phyloP scores from a whole-genome alignment of 1,140 invertebrate genomes.

The Oryctes rhinoceros region DNA sequence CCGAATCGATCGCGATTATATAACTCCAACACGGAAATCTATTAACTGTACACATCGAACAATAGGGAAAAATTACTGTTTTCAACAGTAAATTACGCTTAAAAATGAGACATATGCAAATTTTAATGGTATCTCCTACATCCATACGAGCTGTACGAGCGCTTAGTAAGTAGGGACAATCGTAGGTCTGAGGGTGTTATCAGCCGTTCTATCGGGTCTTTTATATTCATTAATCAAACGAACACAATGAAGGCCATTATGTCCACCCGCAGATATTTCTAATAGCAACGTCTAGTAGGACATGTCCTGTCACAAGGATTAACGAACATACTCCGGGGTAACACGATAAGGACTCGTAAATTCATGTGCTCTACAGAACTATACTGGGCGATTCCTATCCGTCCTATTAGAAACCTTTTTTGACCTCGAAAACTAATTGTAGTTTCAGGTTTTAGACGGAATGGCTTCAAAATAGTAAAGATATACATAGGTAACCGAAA shows the following conservation, averaged over 20 bases:
- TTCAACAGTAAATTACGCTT: slow-evolving; percentile 43
- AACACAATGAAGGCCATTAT: slow-evolving; percentile 34
- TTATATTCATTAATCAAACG: slow-evolving; percentile 42
- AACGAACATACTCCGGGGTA: slow-evolving; percentile 35
- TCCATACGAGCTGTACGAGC: slow-evolving; percentile 35
- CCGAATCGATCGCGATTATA: not conserved
- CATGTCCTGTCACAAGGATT: slow-evolving; percentile 28
- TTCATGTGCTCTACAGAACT: not conserved
- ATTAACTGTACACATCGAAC: not conserved
- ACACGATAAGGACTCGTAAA: slow-evolving; percentile 26
- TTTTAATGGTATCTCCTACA: slow-evolving; percentile 39
- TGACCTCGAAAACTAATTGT: too few species aligned
- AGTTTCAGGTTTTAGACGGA: too few species aligned
- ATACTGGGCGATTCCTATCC: too few species aligned
- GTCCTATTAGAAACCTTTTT: too few species aligned
- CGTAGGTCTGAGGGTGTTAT: slow-evolving; percentile 16
- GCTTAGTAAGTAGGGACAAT: slow-evolving; percentile 16
- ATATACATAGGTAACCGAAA: too few species aligned
- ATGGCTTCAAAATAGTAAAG: too few species aligned
- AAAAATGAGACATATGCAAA: slow-evolving; percentile 45
- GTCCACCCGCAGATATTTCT: slow-evolving; percentile 41
- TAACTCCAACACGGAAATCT: not conserved
- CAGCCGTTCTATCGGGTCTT: slow-evolving; percentile 29
- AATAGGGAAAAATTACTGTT: slow-evolving; percentile 41
- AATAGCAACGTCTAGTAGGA: slow-evolving; percentile 12